Base-by-base conservation (phyloP, 2,888 invertebrate species). In the Zhuqinia jingwanae region DNA sequence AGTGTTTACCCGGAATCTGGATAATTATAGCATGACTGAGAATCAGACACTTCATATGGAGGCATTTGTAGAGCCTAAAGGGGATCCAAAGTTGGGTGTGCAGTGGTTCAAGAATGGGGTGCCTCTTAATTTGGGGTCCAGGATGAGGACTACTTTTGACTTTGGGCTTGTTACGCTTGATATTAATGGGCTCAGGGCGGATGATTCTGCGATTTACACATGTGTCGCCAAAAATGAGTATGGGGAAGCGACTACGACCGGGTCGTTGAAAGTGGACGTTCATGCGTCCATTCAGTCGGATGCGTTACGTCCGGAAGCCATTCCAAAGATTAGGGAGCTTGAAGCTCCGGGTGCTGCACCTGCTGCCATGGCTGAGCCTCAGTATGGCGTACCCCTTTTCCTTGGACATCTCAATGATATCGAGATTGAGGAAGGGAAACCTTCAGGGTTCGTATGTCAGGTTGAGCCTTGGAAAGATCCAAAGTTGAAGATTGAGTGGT, bases 21-120 rank as follows among this genome's bases (percentile, higher is more conserved):
- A 96, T 93, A 96, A 96, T 92, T 95, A 94, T 91, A 97, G 97
- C 91, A 93, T 97, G 3, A 94, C 95, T 87, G 97, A 98, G 94
- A 96, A 97, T 6, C 96, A 97, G 92, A 96, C 96, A 91, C 96
- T 97, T 1, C 95, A 95, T 91, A 92, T 98, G 79, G 97, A 97
- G 93, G 97, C 97, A 75, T 97, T 97, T 92, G 97, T 98, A 13
- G 97, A 97, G 92, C 98, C 98, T 13, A 94, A 97, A 90, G 96
- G 96, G 6, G 97, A 97, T 93, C 96, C 81, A 0, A 30, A 27
- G 30, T 47, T 85, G 2, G 85, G 60, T 0, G 85, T 85, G 82
- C 97, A 97, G 92, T 98, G 97, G 97, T 97, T 96, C 93, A 97
- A 97, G 92, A 98, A 97, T 92, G 97, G 97, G n/a, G 93, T 96